Evolutionary conservation across 2,797 vertebrate genomes (phyloP), one percentile per base, ranked within the genome.

Genomic region (Aselliscus stoliczkanus): DNA sequence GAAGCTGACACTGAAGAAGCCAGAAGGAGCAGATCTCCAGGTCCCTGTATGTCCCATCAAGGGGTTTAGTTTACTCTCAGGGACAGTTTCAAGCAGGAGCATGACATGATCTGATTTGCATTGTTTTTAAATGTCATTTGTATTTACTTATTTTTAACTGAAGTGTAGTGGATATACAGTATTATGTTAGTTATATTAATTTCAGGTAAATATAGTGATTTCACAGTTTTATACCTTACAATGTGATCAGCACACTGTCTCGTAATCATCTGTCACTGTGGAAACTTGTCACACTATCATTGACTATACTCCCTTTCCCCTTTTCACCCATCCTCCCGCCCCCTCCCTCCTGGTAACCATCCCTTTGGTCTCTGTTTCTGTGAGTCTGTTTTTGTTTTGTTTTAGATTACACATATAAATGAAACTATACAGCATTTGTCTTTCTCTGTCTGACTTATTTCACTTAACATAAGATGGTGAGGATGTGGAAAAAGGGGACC

Each of bases 1-100:
- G 37, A 7, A 1, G n/a, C 0, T 10, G 37, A 29, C 1, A 1
- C n/a, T 29, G 14, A 62, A n/a, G 69, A n/a, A 10, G 8, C 37
- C 21, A 1, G 34, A 50, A 60, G 52, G 20, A 31, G 58, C 31
- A n/a, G 5, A 8, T 5, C 0, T 2, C 9, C 21, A 34, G n/a
- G 31, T 4, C 6, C 18, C 9, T 11, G 18, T 2, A 23, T 20
- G 11, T 23, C 12, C 62, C 3, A 0, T 21, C 25, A 3, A 3
- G 7, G n/a, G 44, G 17, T 27, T 20, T 18, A 42, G 37, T 44
- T 92, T 56, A 12, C 70, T 34, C 1, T 5, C 1, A 2, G 29
- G n/a, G 31, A 21, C 37, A 27, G 12, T 39, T 56, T 62, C 37
- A 5, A 77, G 69, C 23, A 27, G 18, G 62, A 64, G 34, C 56